Percentiles rank a stretch among this genome's conserved stretches.
Evolutionary conservation across 2,888 invertebrate genomes (phyloP).

Genomic region (Dynastes tityus): DNA sequence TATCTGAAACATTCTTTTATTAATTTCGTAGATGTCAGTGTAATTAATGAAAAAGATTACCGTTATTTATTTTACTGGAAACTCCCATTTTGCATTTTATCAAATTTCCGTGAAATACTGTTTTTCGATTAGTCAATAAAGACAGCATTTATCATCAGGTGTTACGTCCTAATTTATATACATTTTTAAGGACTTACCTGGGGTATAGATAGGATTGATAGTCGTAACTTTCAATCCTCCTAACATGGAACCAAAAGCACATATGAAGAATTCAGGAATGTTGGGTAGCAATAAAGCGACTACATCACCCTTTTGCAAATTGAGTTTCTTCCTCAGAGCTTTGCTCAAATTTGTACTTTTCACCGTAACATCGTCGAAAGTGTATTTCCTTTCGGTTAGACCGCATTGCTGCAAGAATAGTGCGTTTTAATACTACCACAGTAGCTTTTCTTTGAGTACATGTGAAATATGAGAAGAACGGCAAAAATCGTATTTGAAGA

Average conservation of each 20-base stretch:
- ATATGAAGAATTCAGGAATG: slow-evolving; percentile 81
- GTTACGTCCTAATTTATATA: no score
- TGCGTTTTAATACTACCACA: not conserved
- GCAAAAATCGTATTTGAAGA: no score
- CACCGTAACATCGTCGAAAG: slow-evolving; percentile 79
- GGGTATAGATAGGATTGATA: slow-evolving; percentile 82
- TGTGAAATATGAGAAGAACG: no score
- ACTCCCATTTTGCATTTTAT: no score
- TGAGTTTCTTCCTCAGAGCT: slow-evolving; percentile 76
- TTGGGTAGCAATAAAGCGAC: slow-evolving; percentile 84
- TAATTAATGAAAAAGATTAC: no score
- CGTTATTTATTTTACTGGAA: no score
- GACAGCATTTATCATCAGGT: no score
- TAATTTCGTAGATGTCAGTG: no score
- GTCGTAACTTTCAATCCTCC: slow-evolving; percentile 82
- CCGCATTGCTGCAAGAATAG: slow-evolving; percentile 77
- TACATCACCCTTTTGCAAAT: slow-evolving; percentile 78
- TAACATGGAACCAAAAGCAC: slow-evolving; percentile 78
- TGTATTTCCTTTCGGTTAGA: slow-evolving; percentile 81
- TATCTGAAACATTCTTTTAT: no score
- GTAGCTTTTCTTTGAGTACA: not conserved
- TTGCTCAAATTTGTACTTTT: slow-evolving; percentile 75
- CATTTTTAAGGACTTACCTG: slow-evolving; percentile 54
- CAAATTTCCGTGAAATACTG: no score
- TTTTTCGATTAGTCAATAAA: no score